phyloP scores from a whole-genome alignment of 1,140 invertebrate genomes.

The Drosophila eugracilis region DNA sequence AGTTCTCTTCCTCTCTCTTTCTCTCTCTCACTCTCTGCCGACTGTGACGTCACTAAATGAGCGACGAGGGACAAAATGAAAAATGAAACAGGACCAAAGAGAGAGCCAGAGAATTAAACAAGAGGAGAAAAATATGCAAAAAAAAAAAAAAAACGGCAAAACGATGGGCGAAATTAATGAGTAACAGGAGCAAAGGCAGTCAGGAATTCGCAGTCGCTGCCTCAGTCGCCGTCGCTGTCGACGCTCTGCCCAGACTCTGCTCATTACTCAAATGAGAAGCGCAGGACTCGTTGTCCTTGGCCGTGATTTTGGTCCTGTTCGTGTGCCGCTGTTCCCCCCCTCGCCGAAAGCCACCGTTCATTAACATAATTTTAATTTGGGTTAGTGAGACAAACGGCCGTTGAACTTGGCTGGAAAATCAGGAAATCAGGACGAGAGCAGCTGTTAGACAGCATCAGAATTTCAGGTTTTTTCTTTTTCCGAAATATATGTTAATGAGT shows the following conservation, averaged over 20 bases:
- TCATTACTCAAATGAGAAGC: conserved; percentile 79
- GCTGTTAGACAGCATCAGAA: conserved; percentile 75
- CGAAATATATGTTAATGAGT: conserved; percentile 74
- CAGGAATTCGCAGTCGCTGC: conserved; percentile 22
- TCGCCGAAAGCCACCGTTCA: conserved; percentile 55
- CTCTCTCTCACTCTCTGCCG: conserved; percentile 12
- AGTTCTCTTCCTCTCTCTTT: no score
- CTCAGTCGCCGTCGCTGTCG: conserved; percentile 19
- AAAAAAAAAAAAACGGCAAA: no score
- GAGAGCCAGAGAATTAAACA: conserved; percentile 58
- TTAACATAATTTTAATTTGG: conserved; percentile 85
- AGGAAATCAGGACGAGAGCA: conserved; percentile 53
- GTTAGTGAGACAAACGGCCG: conserved; percentile 81
- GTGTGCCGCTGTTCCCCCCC: conserved; percentile 16
- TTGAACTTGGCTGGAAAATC: conserved; percentile 60
- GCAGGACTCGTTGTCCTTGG: conserved; percentile 79
- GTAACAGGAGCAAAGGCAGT: conserved; percentile 59
- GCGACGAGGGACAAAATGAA: conserved; percentile 76
- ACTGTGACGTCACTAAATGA: conserved; percentile 73
- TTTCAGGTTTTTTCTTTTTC: conserved; percentile 28
- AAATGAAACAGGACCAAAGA: conserved; percentile 63
- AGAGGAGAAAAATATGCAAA: conserved; percentile 65
- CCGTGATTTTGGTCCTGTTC: conserved; percentile 74
- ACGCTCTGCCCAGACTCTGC: conserved; percentile 35
- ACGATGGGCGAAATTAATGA: conserved; percentile 80